Base-by-base conservation (phyloP, 1,140 invertebrate genomes). In the Stegodyphus dumicola region DNA sequence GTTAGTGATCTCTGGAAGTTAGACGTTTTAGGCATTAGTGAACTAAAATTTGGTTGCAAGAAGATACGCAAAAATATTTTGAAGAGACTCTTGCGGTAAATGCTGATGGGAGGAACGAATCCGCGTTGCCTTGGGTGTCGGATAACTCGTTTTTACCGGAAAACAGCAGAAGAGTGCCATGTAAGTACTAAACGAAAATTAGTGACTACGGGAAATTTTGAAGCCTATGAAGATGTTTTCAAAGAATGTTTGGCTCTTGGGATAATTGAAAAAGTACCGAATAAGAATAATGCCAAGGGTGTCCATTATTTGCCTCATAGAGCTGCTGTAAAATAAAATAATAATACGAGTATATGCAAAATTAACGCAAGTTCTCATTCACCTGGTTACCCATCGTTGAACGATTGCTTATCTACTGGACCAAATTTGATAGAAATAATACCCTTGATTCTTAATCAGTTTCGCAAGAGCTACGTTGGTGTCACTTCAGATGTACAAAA, bases 401-500 rank as follows among this genome's bases (percentile, higher is more conserved):
- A 75, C 53, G 64, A 53, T 67, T 74, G 64, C 66, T 75, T 84
- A 66, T n/a, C 60, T 13, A 67, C 70, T 18, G 80, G 71, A 67
- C 51, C 70, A 7, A 84, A 84, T 56, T 66, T 84, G 48, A 74
- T 84, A 10, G 56, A 74, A 84, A 18, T 66, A 10, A 84, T 84
- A 17, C 70, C 60, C 10, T n/a, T 17, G 18, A 73, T 80, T 71
- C 69, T 71, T 17, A 75, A 75, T 66, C 7, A n/a, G 15, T 53
- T 83, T 74, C 54, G 60, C 17, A 75, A 53, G 65, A 66, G 66
- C 13, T 53, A 53, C 7, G 15, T 84, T 33, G 64, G 11, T 52
- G 60, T 75, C 17, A 33, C 64, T 2, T 49, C 33, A 18, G 60
- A 84, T 66, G 75, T 75, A n/a, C 51, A 76, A 51, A 74, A 76